Percentiles rank a stretch among this genome's conserved stretches.
Evolutionary conservation across 1,140 invertebrate genomes (phyloP).

Genomic region (Mylabris phalerata): DNA sequence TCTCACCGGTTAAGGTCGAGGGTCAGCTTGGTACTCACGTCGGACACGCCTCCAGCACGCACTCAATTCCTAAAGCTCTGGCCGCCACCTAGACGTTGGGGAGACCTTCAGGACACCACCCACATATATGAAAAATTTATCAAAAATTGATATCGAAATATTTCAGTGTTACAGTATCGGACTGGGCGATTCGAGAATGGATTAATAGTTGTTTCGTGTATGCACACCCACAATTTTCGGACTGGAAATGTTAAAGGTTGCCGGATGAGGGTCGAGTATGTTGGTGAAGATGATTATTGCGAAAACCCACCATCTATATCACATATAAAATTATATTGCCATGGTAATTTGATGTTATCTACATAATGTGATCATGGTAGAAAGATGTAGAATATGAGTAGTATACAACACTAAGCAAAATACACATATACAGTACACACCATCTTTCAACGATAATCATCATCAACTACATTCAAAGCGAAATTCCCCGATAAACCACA

Average conservation of each 20-base stretch:
- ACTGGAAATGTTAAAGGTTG: not conserved
- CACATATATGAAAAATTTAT: no score
- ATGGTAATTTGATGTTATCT: constrained; percentile 16
- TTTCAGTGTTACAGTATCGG: not conserved
- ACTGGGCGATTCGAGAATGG: not conserved
- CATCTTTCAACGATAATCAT: not conserved
- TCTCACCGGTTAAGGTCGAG: no score
- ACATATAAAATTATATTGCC: constrained; percentile 14
- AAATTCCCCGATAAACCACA: not conserved
- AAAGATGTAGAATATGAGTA: not conserved
- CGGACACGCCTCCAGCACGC: no score
- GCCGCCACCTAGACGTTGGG: no score
- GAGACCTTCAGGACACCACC: no score
- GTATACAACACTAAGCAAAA: not conserved
- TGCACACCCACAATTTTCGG: constrained; percentile 10
- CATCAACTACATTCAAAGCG: not conserved
- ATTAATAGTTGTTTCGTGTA: constrained; percentile 6
- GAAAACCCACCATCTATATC: not conserved
- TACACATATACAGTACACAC: not conserved
- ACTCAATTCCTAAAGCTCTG: no score
- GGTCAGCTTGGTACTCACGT: no score
- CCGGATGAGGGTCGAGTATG: not conserved
- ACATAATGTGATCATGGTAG: constrained; percentile 9
- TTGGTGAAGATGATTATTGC: no score
- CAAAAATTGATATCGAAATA: no score